Percentiles rank a stretch among this genome's conserved stretches.
Evolutionary conservation across 2,113 vertebrate genomes (phyloP).

Genomic region (Eclectus roratus): DNA sequence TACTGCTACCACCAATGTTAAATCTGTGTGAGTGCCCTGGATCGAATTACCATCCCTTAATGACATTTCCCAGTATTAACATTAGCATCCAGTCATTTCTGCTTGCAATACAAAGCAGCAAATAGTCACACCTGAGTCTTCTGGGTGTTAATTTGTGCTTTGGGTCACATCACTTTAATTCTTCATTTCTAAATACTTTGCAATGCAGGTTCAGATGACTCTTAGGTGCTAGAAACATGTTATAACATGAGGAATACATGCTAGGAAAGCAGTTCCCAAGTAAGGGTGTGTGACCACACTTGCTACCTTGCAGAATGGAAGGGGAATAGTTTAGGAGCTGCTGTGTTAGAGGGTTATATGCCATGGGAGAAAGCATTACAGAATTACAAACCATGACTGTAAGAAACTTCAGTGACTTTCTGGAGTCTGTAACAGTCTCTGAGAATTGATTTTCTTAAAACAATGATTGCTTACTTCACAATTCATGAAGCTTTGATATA

Average conservation of each 20-base stretch:
- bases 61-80: not conserved
- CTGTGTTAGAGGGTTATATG: not conserved
- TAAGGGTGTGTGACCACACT: slow-evolving; percentile 52
- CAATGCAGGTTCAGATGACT: slow-evolving; percentile 37
- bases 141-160: slow-evolving; percentile 8
- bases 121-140: not conserved
- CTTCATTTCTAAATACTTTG: slow-evolving; percentile 36
- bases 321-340: not conserved
- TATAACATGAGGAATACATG: slow-evolving; percentile 32
- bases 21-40: not conserved
- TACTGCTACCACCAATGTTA: not conserved
- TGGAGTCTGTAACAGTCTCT: not conserved
- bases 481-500: not conserved
- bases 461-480: not conserved
- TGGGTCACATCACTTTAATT: slow-evolving; percentile 23
- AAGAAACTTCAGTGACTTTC: not conserved
- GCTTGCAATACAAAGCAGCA: not conserved
- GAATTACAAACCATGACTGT: not conserved
- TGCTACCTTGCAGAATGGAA: slow-evolving; percentile 14
- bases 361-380: not conserved
- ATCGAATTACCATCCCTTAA: not conserved
- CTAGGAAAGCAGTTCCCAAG: slow-evolving; percentile 45
- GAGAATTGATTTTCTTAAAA: not conserved
- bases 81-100: not conserved
- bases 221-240: slow-evolving; percentile 17